Evolutionary conservation across 2,888 invertebrate species (phyloP), one percentile per base, ranked within the genome.

Genomic region (Brachylomia viminalis): DNA sequence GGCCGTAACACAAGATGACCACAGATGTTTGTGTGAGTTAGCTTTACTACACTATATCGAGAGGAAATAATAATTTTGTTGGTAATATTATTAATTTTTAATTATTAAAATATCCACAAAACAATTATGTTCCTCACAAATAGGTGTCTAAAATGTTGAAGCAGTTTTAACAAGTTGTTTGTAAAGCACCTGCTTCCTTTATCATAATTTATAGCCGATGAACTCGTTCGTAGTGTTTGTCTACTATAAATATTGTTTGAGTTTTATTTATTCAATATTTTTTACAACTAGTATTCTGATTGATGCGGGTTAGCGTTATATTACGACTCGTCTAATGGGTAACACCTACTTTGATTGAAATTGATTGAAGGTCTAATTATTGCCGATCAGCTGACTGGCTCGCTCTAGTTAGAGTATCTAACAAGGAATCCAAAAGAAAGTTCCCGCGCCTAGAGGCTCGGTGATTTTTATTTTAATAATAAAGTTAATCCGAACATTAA

Each of bases 401-500:
- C 71, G 77, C 73, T 69, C 72, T 54, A 61, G 68, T 65, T n/a
- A 49, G 38, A 75, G 45, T 62, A 64, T 58, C 69, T 77, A 79
- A 71, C 71, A 82, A 80, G 84, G 80, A 88, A 83, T 76, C 71
- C 52, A 81, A 88, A 87, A 85, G 89, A 88, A 89, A 86, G 88
- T 86, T 64, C 73, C 78, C 83, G 72, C 83, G 75, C 83, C 86
- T 79, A 75, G 75, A 84, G 86, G 87, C 88, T 86, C 82, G 81
- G 86, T 73, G 75, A 82, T 90, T 90, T 70, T 92, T 90, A 91
- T 91, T 91, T 90, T 91, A 91, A 91, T 91, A 92, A 92, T 91
- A 92, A 92, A 92, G 91, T 90, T 93, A 92, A 92, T 91, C 88
- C 91, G 92, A 90, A 95, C 96, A 95, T 96, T 95, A 95, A 94